Evolutionary conservation across 2,113 vertebrate species (phyloP).

Genomic region (Perccottus glenii): DNA sequence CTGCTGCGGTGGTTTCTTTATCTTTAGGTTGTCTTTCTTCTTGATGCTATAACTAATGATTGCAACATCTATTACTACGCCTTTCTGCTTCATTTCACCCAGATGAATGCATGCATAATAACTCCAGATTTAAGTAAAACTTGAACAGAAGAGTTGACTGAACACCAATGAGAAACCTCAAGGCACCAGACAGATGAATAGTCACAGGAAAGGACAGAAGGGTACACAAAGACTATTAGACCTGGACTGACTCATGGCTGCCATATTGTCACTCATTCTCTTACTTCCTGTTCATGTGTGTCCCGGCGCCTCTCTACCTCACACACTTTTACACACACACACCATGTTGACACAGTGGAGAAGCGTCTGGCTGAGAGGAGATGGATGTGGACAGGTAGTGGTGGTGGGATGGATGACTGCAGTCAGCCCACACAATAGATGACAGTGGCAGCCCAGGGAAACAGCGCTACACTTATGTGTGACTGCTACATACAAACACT

Average conservation of each 20-base stretch:
- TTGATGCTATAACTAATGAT: not conserved
- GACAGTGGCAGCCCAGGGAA: conserved; percentile 52
- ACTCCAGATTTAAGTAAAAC: not conserved
- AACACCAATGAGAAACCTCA: conserved; percentile 22
- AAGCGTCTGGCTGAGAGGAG: conserved; percentile 49
- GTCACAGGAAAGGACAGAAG: conserved; percentile 35
- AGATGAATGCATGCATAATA: not conserved
- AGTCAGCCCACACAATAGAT: conserved; percentile 64
- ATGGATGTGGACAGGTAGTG: conserved; percentile 62
- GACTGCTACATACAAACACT: conserved; percentile 30
- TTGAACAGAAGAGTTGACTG: conserved; percentile 14
- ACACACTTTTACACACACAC: conserved; percentile 1
- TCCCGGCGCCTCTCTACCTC: not conserved
- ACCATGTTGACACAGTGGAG: conserved; percentile 40
- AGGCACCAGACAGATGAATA: conserved; percentile 44
- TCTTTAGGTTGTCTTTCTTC: no score
- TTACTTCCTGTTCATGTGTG: conserved; percentile 9
- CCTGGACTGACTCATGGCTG: conserved; percentile 39
- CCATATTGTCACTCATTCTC: conserved; percentile 51
- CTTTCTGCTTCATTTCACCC: not conserved
- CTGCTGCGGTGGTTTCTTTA: no score
- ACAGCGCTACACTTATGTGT: conserved; percentile 66
- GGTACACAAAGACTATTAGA: conserved; percentile 41
- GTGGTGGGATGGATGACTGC: conserved; percentile 61
- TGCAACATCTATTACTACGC: no score